Evolutionary conservation across 2,888 invertebrate genomes (phyloP), one percentile per base, ranked within the genome.

Genomic region (Mythimna vitellina): DNA sequence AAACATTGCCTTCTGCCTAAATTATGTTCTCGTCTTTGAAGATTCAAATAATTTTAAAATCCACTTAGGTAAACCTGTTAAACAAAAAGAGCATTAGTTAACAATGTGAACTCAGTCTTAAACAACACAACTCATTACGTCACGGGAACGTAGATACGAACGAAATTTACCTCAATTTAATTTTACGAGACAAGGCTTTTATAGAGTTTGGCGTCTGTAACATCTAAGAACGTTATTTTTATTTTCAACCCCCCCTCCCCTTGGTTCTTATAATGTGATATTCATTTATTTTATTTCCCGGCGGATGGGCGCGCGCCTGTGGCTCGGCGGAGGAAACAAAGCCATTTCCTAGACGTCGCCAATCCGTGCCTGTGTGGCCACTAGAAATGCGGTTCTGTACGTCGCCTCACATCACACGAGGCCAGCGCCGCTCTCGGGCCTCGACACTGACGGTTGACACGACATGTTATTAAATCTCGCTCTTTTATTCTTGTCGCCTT

Each of bases 241-340:
- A 87, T 89, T 89, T 85, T 87, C 83, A 83, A 84, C 86, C 85
- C 85, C 88, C 87, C 57, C 68, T 65, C 79, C 68, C 38, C 73
- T 73, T 72, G 79, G 74, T 79, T 80, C 83, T 83, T 89, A 89
- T 92, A 90, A 92, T 92, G 91, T 90, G 92, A 92, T 93, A 93
- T 95, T 93, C 91, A 92, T 93, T 95, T 92, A 92, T 92, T 93
- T 92, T 91, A 93, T 94, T 93, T 93, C 92, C 92, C 92, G 88
- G 85, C 91, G 93, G 93, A 93, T 89, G 90, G 85, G 86, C 87
- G 87, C 88, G 86, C 89, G 88, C 86, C 88, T 89, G 90, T 88
- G 86, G 88, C 89, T 86, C 84, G 87, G 86, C 84, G 83, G 87
- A 92, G 94, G 93, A 94, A 94, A 94, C 95, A 95, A 94, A 94